phyloP scores from a whole-genome alignment of 2,113 vertebrate species.

The Xenopus laevis region DNA sequence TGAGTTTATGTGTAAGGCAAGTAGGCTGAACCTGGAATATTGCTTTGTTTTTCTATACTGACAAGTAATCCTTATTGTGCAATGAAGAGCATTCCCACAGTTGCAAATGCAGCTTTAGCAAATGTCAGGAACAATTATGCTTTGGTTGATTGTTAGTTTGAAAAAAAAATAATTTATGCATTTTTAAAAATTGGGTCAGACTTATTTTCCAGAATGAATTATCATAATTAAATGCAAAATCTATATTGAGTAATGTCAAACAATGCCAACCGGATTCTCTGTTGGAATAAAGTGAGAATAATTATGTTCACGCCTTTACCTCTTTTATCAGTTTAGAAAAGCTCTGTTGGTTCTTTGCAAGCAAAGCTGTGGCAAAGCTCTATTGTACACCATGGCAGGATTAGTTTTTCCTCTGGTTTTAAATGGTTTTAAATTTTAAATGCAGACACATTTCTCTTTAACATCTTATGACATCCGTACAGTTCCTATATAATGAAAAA shows the following conservation, averaged over 20 bases:
- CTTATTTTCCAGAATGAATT: slow-evolving; percentile 26
- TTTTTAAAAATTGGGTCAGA: slow-evolving; percentile 48
- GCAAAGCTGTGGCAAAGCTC: too few relatives aligned
- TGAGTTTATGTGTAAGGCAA: not conserved
- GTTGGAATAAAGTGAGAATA: slow-evolving; percentile 1
- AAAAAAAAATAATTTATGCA: slow-evolving; percentile 34
- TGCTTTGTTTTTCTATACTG: not conserved
- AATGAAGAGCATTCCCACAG: slow-evolving; percentile 31
- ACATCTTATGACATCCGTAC: too few relatives aligned
- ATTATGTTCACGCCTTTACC: slow-evolving; percentile 22
- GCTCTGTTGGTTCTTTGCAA: too few relatives aligned
- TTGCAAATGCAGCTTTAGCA: slow-evolving; percentile 7
- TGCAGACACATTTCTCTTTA: too few relatives aligned
- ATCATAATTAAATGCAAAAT: slow-evolving; percentile 41
- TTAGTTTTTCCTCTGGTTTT: too few relatives aligned
- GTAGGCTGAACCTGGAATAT: not conserved
- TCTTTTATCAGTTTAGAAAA: slow-evolving; percentile 32
- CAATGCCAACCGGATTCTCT: not conserved
- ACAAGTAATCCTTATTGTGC: not conserved
- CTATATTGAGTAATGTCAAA: slow-evolving; percentile 26
- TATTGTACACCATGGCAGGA: too few relatives aligned
- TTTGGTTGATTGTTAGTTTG: slow-evolving; percentile 33
- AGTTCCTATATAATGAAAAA: too few relatives aligned
- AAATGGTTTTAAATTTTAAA: too few relatives aligned
- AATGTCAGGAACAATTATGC: slow-evolving; percentile 44